phyloP scores from a whole-genome alignment of 2,113 vertebrate species.

The Hassar affinis region DNA sequence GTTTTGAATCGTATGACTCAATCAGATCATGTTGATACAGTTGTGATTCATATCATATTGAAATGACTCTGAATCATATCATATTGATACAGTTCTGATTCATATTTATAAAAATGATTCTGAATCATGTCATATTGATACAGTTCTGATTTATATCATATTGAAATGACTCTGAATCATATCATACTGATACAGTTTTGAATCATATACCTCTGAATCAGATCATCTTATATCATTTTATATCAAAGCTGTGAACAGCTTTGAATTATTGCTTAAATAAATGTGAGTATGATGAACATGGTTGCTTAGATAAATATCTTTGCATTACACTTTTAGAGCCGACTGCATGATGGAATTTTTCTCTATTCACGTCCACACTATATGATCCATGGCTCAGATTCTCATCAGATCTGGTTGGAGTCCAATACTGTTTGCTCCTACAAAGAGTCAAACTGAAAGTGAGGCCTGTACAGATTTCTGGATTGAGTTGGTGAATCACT shows the following conservation, averaged over 20 bases:
- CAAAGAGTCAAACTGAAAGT: conserved; percentile 54
- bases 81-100: no score
- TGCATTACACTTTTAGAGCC: background rate
- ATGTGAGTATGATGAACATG: no score
- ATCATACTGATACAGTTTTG: no score
- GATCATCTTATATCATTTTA: no score
- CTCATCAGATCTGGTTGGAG: conserved; percentile 26
- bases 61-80: no score
- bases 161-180: background rate
- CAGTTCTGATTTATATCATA: no score
- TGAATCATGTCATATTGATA: background rate
- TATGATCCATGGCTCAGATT: conserved; percentile 38
- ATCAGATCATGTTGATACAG: no score
- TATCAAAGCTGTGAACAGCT: no score
- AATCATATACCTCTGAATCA: no score
- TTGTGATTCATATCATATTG: no score
- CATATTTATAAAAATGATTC: background rate
- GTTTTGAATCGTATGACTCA: no score
- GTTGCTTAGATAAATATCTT: no score
- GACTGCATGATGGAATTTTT: background rate
- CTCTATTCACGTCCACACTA: conserved; percentile 19
- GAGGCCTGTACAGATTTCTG: conserved; percentile 50
- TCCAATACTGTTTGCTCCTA: conserved; percentile 36
- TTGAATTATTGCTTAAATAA: background rate
- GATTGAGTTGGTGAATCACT: conserved; percentile 45